Evolutionary conservation across 2,888 invertebrate genomes (phyloP).

Genomic region (Myopa testacea): DNA sequence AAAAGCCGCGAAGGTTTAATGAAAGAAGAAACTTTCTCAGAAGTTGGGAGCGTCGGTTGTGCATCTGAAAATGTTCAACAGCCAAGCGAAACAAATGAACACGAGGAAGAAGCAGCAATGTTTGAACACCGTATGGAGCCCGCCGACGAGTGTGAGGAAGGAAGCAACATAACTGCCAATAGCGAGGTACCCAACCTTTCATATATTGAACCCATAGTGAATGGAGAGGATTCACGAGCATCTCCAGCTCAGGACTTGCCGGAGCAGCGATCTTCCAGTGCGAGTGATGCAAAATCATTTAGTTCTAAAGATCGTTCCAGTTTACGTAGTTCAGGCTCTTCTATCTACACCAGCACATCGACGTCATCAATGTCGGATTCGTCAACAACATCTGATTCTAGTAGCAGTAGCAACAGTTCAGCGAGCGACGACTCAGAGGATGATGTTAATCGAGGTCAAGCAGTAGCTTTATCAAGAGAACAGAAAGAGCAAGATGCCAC

Average conservation of each 20-base stretch:
- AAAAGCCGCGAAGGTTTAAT: neutral
- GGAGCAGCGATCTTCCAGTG: neutral
- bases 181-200: neutral
- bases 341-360: conserved; percentile 33
- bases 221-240: neutral
- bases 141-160: neutral
- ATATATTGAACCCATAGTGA: conserved; percentile 22
- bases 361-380: conserved; percentile 25
- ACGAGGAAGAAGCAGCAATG: neutral
- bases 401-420: conserved; percentile 23
- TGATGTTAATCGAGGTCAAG: neutral
- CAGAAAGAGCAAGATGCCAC: conserved; percentile 11
- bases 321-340: conserved; percentile 36
- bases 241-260: neutral
- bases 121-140: too few species aligned
- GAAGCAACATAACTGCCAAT: conserved; percentile 18
- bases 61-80: neutral
- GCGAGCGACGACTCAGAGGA: conserved; percentile 35
- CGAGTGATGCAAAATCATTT: neutral
- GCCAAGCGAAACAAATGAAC: neutral
- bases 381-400: conserved; percentile 18
- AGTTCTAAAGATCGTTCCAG: conserved; percentile 1
- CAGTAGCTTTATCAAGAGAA: neutral
- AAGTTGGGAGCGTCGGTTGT: neutral
- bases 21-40: neutral